phyloP scores from a whole-genome alignment of 2,888 invertebrate species.

The Parapristionchus giblindavisi region DNA sequence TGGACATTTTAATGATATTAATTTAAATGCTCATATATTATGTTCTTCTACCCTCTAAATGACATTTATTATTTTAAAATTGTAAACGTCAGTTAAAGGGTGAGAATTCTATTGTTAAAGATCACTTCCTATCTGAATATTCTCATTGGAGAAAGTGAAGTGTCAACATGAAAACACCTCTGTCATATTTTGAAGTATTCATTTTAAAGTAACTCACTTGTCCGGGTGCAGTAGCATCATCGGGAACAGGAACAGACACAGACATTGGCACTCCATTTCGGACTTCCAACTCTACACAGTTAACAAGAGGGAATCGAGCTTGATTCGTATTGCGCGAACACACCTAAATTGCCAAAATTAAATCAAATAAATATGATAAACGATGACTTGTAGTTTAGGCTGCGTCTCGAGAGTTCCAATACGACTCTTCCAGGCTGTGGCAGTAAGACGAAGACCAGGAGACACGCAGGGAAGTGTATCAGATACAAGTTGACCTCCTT shows the following conservation, averaged over 20 bases:
- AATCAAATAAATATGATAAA: neutral
- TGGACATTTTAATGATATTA: too few species aligned
- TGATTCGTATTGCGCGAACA: conserved; percentile 55
- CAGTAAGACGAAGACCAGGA: conserved; percentile 48
- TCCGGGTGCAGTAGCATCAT: conserved; percentile 47
- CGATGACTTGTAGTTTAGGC: conserved; percentile 55
- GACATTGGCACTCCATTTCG: conserved; percentile 58
- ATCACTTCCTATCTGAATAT: too few species aligned
- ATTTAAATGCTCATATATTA: too few species aligned
- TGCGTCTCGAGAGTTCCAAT: conserved; percentile 47
- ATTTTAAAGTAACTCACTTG: conserved; percentile 44
- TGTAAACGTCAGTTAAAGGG: neutral
- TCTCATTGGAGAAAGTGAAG: too few species aligned
- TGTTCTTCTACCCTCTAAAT: too few species aligned
- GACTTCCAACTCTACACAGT: conserved; percentile 57
- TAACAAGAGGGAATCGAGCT: conserved; percentile 52
- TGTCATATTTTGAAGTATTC: too few species aligned
- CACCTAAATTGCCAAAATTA: conserved; percentile 40
- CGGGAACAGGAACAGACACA: conserved; percentile 51
- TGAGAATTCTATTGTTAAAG: neutral
- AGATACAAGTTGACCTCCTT: conserved; percentile 56
- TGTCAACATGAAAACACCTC: too few species aligned
- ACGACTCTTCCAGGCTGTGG: conserved; percentile 55
- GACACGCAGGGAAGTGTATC: conserved; percentile 56
- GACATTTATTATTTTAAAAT: too few species aligned